phyloP scores from a whole-genome alignment of 2,888 invertebrate species.

The Pollenia griseotomentosa region DNA sequence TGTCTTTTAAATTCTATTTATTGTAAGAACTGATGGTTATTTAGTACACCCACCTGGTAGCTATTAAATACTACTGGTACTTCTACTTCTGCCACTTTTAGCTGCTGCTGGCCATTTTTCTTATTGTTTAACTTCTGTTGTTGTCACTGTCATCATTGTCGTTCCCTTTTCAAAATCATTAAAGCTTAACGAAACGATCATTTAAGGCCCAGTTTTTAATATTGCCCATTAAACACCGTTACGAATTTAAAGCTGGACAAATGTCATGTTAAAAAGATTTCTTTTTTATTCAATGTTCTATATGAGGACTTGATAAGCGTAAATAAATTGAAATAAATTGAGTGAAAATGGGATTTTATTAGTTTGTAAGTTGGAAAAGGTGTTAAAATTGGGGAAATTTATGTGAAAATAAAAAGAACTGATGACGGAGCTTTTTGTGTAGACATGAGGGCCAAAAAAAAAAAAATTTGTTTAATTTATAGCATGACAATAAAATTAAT shows the following conservation, averaged over 20 bases:
- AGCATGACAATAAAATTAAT: neutral
- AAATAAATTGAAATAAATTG: conserved; percentile 71
- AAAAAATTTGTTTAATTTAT: neutral
- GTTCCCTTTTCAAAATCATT: conserved; percentile 58
- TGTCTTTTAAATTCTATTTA: conserved; percentile 25
- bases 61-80: conserved; percentile 20
- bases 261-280: conserved; percentile 59
- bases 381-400: conserved; percentile 19
- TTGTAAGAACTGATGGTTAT: conserved; percentile 45
- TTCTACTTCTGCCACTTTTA: neutral
- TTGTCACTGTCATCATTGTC: conserved; percentile 49
- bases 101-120: conserved; percentile 44
- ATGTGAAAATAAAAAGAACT: conserved; percentile 1
- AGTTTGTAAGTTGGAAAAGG: conserved; percentile 8
- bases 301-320: conserved; percentile 61
- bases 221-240: conserved; percentile 46
- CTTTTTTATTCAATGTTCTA: neutral
- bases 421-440: neutral
- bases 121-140: conserved; percentile 27
- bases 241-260: conserved; percentile 66
- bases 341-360: conserved; percentile 69
- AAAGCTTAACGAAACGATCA: conserved; percentile 70
- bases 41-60: conserved; percentile 73
- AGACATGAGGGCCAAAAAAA: conserved; percentile 2
- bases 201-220: conserved; percentile 28